phyloP scores from a whole-genome alignment of 2,797 vertebrate species.

The Cyclopterus lumpus region DNA sequence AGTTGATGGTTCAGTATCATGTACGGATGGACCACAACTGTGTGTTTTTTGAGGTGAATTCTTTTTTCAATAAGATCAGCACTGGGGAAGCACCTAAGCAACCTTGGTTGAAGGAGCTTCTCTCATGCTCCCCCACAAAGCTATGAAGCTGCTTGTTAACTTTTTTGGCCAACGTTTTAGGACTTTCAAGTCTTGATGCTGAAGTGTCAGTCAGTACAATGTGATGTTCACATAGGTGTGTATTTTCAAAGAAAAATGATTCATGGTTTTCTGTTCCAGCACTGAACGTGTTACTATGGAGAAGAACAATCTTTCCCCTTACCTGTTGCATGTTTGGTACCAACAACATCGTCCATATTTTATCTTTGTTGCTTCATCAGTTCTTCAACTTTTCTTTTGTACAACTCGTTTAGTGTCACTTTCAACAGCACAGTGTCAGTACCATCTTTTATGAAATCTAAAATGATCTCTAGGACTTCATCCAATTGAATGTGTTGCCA shows the following conservation, averaged over 20 bases:
- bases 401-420: constrained; percentile 33
- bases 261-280: constrained; percentile 20
- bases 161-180: background rate
- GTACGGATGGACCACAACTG: constrained; percentile 15
- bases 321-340: constrained; percentile 56
- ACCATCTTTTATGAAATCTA: constrained; percentile 28
- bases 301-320: constrained; percentile 67
- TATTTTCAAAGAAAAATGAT: constrained; percentile 29
- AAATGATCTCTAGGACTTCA: constrained; percentile 42
- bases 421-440: constrained; percentile 68
- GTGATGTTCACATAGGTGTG: constrained; percentile 32
- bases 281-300: constrained; percentile 33
- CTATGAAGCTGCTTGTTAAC: constrained; percentile 40
- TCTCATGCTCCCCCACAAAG: constrained; percentile 13
- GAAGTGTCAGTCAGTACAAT: constrained; percentile 45
- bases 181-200: rapidly evolving
- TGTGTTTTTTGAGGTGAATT: constrained; percentile 45
- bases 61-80: constrained; percentile 48
- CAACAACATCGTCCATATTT: constrained; percentile 28
- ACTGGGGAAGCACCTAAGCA: constrained; percentile 70
- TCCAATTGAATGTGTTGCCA: constrained; percentile 19
- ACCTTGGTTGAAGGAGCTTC: background rate
- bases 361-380: constrained; percentile 3
- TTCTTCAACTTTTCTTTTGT: rapidly evolving
- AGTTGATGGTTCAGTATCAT: background rate